These are phyloP conservation scores for Pollenia angustigena DNA, from an alignment of 2,888 invertebrate genomes.

Conservation along the genomic window DNA sequence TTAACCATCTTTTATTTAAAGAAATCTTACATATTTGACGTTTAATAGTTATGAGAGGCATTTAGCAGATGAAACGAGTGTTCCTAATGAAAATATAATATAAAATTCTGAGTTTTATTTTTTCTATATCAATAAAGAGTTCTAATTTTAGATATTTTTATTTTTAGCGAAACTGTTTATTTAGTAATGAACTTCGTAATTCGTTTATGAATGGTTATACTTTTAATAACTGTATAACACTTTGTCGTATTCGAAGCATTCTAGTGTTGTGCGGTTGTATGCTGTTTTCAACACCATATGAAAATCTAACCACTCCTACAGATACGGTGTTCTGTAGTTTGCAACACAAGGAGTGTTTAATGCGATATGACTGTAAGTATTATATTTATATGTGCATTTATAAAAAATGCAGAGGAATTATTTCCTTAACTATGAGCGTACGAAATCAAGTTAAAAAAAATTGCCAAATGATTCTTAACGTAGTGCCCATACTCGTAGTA, in stretches of 20 bases:
- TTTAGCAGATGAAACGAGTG: too few species aligned
- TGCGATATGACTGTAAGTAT: constrained; percentile 85
- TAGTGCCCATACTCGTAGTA: too few species aligned
- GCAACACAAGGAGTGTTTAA: constrained; percentile 83
- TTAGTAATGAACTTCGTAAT: constrained; percentile 84
- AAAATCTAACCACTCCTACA: constrained; percentile 72
- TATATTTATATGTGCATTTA: not conserved
- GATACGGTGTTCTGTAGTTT: constrained; percentile 81
- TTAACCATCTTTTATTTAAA: too few species aligned
- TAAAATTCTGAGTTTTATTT: too few species aligned
- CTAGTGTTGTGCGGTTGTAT: constrained; percentile 86
- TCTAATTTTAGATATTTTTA: not conserved
- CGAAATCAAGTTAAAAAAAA: too few species aligned
- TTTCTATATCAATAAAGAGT: too few species aligned
- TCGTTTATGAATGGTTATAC: constrained; percentile 78
- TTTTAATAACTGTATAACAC: constrained; percentile 87
- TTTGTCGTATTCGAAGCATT: constrained; percentile 86
- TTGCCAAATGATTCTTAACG: too few species aligned
- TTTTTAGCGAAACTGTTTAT: constrained; percentile 86
- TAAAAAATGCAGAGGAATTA: not conserved
- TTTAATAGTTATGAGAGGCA: too few species aligned
- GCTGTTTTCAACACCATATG: constrained; percentile 85
- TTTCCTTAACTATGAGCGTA: not conserved
- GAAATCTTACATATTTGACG: too few species aligned
- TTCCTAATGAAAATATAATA: too few species aligned